These are phyloP conservation scores for Spheniscus mendiculus DNA, from an alignment of 2,113 vertebrate species.

Conservation along the genomic window DNA sequence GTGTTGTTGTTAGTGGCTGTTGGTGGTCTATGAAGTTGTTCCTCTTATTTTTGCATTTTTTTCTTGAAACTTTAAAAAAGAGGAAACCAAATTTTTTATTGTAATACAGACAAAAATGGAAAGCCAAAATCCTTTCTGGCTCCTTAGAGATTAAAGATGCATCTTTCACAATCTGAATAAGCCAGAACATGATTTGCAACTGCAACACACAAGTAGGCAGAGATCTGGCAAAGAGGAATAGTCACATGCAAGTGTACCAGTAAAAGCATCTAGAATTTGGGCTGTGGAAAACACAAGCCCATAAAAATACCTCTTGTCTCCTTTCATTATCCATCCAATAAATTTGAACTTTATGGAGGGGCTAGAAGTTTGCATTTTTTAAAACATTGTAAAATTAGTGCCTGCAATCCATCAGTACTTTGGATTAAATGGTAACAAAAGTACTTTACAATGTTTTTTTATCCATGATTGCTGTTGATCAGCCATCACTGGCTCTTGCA, in stretches of 20 bases:
- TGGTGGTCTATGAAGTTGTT: background rate
- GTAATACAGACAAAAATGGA: background rate
- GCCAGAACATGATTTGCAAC: background rate
- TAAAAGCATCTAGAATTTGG: background rate
- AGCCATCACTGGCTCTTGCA: background rate
- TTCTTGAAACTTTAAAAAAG: background rate
- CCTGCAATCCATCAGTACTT: background rate
- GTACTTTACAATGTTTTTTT: background rate
- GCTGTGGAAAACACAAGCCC: background rate
- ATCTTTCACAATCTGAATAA: background rate
- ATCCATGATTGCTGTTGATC: background rate
- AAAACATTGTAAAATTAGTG: background rate
- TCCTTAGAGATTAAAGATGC: background rate
- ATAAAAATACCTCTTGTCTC: background rate
- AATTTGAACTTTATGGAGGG: background rate
- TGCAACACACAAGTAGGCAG: background rate
- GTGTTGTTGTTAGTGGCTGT: background rate
- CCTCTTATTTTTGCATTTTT: background rate
- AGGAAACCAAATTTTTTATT: background rate
- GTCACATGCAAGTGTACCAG: background rate
- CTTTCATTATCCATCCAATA: background rate
- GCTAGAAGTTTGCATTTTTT: background rate
- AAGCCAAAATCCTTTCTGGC: background rate
- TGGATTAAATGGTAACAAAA: background rate
- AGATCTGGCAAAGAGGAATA: background rate